Evolutionary conservation across 2,113 vertebrate species (phyloP).

Genomic region (Lycocorax pyrrhopterus): DNA sequence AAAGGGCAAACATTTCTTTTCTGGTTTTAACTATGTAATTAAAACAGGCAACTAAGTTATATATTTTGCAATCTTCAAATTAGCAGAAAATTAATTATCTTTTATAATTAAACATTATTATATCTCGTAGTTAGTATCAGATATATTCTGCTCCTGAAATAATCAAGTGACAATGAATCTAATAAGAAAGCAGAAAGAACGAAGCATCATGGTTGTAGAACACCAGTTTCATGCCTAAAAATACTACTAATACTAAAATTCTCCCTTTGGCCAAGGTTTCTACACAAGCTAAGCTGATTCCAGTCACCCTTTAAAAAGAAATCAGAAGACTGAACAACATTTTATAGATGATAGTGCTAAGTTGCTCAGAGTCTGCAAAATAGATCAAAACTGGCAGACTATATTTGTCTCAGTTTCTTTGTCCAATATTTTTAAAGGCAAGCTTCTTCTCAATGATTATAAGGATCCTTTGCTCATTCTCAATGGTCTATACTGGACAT

Average conservation of each 20-base stretch:
- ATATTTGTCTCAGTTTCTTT: neutral
- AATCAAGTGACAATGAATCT: neutral
- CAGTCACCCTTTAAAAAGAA: neutral
- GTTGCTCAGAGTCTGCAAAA: neutral
- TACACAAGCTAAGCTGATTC: neutral
- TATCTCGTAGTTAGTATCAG: neutral
- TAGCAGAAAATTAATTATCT: neutral
- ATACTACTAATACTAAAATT: neutral
- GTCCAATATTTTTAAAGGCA: neutral
- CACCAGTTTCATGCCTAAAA: neutral
- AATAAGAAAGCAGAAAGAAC: neutral
- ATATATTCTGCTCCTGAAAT: neutral
- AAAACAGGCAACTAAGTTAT: neutral
- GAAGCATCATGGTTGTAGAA: neutral
- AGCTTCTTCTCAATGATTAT: neutral
- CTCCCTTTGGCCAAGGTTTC: neutral
- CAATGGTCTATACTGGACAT: neutral
- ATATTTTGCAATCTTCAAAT: neutral
- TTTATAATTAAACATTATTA: neutral
- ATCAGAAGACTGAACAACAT: neutral
- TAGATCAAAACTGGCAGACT: neutral
- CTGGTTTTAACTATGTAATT: neutral
- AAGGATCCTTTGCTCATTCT: neutral
- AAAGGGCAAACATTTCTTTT: neutral
- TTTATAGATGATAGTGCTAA: neutral